Conservation (phyloP, 1,140 invertebrate genomes). For the Danaus plexippus region DNA sequence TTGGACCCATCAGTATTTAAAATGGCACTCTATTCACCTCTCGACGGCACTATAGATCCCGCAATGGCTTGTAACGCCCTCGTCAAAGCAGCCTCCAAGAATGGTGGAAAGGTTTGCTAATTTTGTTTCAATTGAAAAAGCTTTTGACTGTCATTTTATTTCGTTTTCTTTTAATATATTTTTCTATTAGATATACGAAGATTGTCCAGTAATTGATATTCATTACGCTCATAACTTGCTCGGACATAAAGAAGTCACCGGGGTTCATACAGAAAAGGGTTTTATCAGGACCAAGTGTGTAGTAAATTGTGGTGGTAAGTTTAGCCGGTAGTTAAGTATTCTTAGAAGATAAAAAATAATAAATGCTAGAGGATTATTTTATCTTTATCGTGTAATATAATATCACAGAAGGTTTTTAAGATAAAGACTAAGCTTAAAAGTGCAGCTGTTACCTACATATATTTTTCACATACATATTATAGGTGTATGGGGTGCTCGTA, state of each 20-base stretch:
- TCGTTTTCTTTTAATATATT: neutral
- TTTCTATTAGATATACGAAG: slow-evolving; percentile 78
- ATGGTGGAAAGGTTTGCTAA: slow-evolving; percentile 78
- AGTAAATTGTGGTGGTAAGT: slow-evolving; percentile 80
- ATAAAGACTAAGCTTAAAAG: too few species aligned
- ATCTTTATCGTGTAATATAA: too few species aligned
- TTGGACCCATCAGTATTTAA: slow-evolving; percentile 81
- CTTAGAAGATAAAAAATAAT: too few species aligned
- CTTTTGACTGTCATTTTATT: neutral
- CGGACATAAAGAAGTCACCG: slow-evolving; percentile 78
- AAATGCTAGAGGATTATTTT: too few species aligned
- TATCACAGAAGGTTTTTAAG: too few species aligned
- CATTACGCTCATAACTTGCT: slow-evolving; percentile 76
- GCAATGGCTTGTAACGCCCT: slow-evolving; percentile 84
- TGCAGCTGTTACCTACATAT: too few species aligned
- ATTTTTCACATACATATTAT: neutral
- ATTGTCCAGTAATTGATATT: slow-evolving; percentile 80
- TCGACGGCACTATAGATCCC: slow-evolving; percentile 88
- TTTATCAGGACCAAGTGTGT: slow-evolving; percentile 81
- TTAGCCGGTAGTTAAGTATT: too few species aligned
- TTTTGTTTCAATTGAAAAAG: neutral
- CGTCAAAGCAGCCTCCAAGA: slow-evolving; percentile 77
- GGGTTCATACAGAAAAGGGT: slow-evolving; percentile 81
- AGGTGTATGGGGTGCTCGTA: slow-evolving; percentile 84
- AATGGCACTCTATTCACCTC: slow-evolving; percentile 84